Base-by-base conservation (phyloP, 2,797 vertebrate genomes). In the Rhinophrynus dorsalis region DNA sequence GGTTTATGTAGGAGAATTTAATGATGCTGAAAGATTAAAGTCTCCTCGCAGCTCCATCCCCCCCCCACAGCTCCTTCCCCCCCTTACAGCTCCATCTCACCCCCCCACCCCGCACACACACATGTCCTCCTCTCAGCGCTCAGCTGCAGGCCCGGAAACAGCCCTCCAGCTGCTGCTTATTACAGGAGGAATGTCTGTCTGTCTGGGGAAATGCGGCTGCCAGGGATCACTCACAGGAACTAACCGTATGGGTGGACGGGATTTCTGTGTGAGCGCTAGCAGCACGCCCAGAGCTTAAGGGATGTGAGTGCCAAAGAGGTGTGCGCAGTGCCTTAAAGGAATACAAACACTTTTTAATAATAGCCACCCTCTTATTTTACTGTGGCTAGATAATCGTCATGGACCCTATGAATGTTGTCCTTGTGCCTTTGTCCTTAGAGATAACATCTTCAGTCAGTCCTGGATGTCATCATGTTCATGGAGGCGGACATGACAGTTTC, bases 71-170 rank as follows among this genome's bases (percentile, higher is more conserved):
- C 68, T 79, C 80, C 52, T 37, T 47, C 65, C 58, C 66, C 42
- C 66, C 58, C 42, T n/a, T n/a, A n/a, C 26, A 56, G 27, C 64
- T 70, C 65, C 18, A 45, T 72, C 72, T 74, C 60, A n/a, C 54
- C 11, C 30, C 52, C 59, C 40, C 48, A 2, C 50, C 68, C n/a
- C n/a, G n/a, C n/a, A n/a, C n/a, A n/a, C n/a, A n/a, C 57, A 33
- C 44, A 72, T 74, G 21, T 52, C 67, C 45, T 61, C 47, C 47
- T 68, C 67, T 61, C 35, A 52, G 33, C 29, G 77, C 83, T 90
- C 90, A 92, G 89, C 90, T 91, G 90, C 89, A 86, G 81, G 83
- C 81, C 83, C 76, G 82, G 88, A 91, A 89, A 80, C 85, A 75
- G 77, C 13, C 15, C 74, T 81, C 86, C 91, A 90, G 69, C 88